These are phyloP conservation scores for Eristalis intricaria DNA, from an alignment of 2,888 invertebrate species.

Conservation along the genomic window DNA sequence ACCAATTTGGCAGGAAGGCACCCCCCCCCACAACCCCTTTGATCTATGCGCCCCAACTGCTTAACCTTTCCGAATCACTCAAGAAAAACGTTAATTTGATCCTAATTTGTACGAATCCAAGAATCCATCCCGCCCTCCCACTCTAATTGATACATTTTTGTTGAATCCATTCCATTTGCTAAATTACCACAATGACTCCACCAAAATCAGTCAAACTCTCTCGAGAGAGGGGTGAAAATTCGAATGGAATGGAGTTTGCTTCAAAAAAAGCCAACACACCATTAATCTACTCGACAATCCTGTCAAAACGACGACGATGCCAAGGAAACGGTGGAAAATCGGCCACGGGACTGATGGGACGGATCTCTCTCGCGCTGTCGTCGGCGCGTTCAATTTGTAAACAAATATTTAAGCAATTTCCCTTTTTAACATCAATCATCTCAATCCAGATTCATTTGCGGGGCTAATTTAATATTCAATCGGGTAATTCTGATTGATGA, in stretches of 20 bases:
- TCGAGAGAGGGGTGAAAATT: not conserved
- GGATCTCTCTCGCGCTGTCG: not conserved
- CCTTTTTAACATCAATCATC: conserved; percentile 53
- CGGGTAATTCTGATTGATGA: conserved; percentile 48
- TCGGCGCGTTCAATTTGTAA: not conserved
- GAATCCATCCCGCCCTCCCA: no score
- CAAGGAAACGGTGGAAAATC: not conserved
- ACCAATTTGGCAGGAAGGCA: no score
- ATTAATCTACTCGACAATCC: not conserved
- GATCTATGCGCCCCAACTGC: not conserved
- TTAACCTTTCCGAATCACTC: not conserved
- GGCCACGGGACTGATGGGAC: not conserved
- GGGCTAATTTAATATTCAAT: conserved; percentile 55
- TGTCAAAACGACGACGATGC: not conserved
- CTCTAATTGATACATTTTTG: not conserved
- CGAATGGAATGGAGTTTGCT: no score
- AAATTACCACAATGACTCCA: not conserved
- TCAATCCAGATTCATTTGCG: conserved; percentile 50
- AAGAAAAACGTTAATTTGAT: not conserved
- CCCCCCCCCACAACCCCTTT: not conserved
- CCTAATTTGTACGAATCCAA: not conserved
- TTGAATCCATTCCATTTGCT: not conserved
- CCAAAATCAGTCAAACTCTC: not conserved
- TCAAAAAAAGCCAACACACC: not conserved
- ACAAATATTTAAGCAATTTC: conserved; percentile 22